phyloP scores from a whole-genome alignment of 2,113 vertebrate genomes.

The Azemiops feae region DNA sequence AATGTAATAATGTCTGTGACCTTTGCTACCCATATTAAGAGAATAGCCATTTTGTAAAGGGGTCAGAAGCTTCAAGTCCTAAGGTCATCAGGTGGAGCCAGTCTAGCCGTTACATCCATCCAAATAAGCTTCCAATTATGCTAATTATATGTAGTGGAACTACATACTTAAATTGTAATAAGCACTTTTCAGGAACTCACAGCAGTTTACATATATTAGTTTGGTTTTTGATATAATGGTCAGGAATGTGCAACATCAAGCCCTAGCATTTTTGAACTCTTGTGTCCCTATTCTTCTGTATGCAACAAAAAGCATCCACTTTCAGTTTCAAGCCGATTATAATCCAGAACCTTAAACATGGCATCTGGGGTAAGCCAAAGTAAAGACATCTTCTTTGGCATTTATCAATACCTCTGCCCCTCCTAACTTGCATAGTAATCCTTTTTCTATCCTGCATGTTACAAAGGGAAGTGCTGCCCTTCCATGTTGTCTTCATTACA shows the following conservation, averaged over 20 bases:
- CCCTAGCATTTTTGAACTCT: neutral
- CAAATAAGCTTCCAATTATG: neutral
- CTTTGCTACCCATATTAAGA: neutral
- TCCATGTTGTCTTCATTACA: neutral
- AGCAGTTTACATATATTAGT: neutral
- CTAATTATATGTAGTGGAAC: neutral
- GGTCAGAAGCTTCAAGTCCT: neutral
- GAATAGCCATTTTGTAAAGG: neutral
- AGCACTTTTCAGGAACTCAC: neutral
- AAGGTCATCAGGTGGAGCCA: neutral
- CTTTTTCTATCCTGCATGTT: neutral
- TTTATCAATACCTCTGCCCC: neutral
- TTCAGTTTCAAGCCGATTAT: neutral
- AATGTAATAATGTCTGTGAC: neutral
- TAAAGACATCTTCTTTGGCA: neutral
- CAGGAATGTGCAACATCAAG: neutral
- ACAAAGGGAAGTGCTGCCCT: neutral
- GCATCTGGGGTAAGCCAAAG: neutral
- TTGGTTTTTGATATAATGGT: neutral
- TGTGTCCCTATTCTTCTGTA: neutral
- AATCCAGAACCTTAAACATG: neutral
- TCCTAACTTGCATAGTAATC: neutral
- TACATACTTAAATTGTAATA: neutral
- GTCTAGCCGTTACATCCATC: neutral
- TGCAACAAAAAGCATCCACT: neutral